Percentiles rank a stretch among this genome's conserved stretches.
phyloP scores from a whole-genome alignment of 2,113 vertebrate species.

The Dicentrarchus labrax region DNA sequence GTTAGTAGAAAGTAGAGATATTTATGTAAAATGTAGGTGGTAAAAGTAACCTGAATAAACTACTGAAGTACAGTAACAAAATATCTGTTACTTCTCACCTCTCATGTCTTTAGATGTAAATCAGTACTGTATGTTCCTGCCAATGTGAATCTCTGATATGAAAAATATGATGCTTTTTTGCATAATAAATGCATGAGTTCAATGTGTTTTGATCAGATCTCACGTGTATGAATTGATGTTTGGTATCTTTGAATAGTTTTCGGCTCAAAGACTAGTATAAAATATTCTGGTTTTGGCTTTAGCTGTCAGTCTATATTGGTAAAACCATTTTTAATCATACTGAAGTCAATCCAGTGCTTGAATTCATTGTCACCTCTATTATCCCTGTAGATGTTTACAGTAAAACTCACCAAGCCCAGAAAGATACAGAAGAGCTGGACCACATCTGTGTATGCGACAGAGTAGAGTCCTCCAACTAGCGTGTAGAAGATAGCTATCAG shows the following conservation, averaged over 20 bases:
- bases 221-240: background rate
- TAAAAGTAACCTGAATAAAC: no score
- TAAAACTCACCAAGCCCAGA: conserved; percentile 91
- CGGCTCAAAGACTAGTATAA: background rate
- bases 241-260: background rate
- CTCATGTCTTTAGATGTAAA: no score
- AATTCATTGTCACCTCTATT: background rate
- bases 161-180: no score
- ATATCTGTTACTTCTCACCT: no score
- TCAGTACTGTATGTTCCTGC: no score
- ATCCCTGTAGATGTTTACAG: background rate
- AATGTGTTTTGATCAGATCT: background rate
- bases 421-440: conserved; percentile 99
- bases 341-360: background rate
- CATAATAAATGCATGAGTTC: no score
- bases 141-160: no score
- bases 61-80: no score
- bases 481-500: conserved; percentile 95
- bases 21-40: no score
- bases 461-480: conserved; percentile 94
- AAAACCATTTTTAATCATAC: background rate
- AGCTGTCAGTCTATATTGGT: background rate
- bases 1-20: no score
- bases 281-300: background rate
- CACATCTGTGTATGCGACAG: conserved; percentile 97